Evolutionary conservation across 2,888 invertebrate genomes (phyloP), one percentile per base, ranked within the genome.

Genomic region (Rhyacophila evoluta): DNA sequence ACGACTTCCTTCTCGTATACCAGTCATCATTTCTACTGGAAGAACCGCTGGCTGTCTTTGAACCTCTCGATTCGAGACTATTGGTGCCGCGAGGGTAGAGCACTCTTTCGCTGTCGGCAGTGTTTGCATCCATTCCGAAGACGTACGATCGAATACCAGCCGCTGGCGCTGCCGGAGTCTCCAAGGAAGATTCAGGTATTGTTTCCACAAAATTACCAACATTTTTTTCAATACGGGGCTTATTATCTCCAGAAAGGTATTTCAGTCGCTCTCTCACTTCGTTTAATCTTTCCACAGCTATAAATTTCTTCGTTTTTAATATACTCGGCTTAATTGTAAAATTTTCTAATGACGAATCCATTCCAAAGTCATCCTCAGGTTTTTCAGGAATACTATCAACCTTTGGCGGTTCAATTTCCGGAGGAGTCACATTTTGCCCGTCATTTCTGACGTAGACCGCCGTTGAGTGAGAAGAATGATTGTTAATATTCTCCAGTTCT

Each of bases 1-100:
- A 95, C 15, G 95, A 95, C 86, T 95, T 95, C 82, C 95, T 89
- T 82, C 95, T 89, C 80, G 92, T 91, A 84, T 93, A 93, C 94
- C 95, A 95, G 83, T 92, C 92, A 83, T 93, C 92, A 39, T 85
- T 84, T 81, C 86, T 84, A 28, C 84, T 84, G 27, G 84, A 83
- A 72, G 83, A 85, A 11, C 85, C 85, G 81, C 85, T 86, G 1
- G 85, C 83, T 79, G 87, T 84, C 83, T 87, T 88, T 1, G 87
- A 87, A n/a, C 83, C 83, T 77, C 88, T 84, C 0, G 88, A 88
- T 83, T 89, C 89, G 38, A 89, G 84, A 83, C 90, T 89, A 6
- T 89, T 89, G 0, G 89, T 89, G 15, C 87, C 87, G 38, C 79
- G 72, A 25, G 82, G 74, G 27, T 82, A 82, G 5, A 55, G 55